Percentiles rank a stretch among this genome's conserved stretches.
Conservation (phyloP, 2,113 vertebrate species). For the Candoia aspera region DNA sequence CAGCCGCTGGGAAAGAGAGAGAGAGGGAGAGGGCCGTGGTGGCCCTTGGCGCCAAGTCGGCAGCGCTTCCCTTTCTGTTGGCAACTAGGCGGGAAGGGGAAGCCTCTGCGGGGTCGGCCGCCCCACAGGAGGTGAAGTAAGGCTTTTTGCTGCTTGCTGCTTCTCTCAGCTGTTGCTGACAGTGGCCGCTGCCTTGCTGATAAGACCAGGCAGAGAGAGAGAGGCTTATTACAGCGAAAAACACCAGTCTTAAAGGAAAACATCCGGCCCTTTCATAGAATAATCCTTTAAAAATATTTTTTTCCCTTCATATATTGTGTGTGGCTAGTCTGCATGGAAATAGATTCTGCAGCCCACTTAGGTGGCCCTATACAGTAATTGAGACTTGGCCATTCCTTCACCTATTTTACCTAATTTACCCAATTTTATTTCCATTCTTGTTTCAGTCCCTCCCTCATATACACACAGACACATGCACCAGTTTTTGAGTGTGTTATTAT, state of each 20-base stretch:
- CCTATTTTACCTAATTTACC: not conserved
- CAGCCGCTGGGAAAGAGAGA: not conserved
- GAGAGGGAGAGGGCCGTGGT: slow-evolving; percentile 25
- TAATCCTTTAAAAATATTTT: not conserved
- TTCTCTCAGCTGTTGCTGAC: not conserved
- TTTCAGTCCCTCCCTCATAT: not conserved
- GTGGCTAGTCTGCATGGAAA: not conserved
- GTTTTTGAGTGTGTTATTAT: not conserved
- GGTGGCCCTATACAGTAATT: not conserved
- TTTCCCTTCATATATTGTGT: not conserved
- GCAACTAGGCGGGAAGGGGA: not conserved
- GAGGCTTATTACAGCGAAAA: not conserved
- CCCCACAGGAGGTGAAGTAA: not conserved
- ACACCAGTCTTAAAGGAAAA: not conserved
- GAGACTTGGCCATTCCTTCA: not conserved
- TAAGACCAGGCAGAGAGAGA: not conserved
- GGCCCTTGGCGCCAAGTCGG: not conserved
- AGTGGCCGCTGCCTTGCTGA: not conserved
- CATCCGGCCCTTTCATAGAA: not conserved
- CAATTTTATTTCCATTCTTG: not conserved
- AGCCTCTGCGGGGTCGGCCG: not conserved
- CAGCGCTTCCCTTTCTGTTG: not conserved
- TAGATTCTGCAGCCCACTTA: not conserved
- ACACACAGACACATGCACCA: not conserved
- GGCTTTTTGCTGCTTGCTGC: not conserved